phyloP scores from a whole-genome alignment of 1,140 invertebrate species.

The Scaptomyza montana region DNA sequence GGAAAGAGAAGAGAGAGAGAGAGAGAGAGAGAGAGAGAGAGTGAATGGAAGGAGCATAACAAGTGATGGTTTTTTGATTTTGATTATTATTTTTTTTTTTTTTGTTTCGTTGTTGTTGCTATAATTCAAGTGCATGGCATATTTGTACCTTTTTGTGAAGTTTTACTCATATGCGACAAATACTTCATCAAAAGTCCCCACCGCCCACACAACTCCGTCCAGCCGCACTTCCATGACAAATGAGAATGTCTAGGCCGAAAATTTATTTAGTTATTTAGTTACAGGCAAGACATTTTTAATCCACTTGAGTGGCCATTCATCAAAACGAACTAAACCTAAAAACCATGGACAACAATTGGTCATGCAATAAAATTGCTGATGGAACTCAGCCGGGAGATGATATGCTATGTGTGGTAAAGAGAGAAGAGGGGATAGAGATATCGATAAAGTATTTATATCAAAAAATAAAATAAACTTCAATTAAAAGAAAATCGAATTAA shows the following conservation, averaged over 20 bases:
- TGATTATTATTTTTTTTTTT: background rate
- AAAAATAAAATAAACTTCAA: no score
- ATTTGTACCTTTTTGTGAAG: slow-evolving; percentile 27
- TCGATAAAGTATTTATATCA: background rate
- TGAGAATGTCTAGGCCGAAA: slow-evolving; percentile 52
- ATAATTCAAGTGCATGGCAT: slow-evolving; percentile 30
- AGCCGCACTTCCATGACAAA: slow-evolving; percentile 44
- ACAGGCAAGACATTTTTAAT: slow-evolving; percentile 75
- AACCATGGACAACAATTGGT: slow-evolving; percentile 25
- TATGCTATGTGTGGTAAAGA: background rate
- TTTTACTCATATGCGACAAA: slow-evolving; percentile 50
- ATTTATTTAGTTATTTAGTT: slow-evolving; percentile 70
- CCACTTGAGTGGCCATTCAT: slow-evolving; percentile 83
- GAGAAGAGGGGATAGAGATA: background rate
- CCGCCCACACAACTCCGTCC: background rate
- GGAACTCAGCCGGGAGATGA: background rate
- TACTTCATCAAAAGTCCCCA: background rate
- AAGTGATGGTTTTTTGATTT: slow-evolving; percentile 21
- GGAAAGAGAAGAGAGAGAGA: background rate
- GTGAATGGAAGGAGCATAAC: background rate
- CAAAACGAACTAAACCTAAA: slow-evolving; percentile 29
- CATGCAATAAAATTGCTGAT: background rate
- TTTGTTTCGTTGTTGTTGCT: slow-evolving; percentile 14
- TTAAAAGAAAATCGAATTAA: background rate
- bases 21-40: background rate